Base-by-base conservation (phyloP, 2,888 invertebrate species). In the Ceraclea dissimilis region DNA sequence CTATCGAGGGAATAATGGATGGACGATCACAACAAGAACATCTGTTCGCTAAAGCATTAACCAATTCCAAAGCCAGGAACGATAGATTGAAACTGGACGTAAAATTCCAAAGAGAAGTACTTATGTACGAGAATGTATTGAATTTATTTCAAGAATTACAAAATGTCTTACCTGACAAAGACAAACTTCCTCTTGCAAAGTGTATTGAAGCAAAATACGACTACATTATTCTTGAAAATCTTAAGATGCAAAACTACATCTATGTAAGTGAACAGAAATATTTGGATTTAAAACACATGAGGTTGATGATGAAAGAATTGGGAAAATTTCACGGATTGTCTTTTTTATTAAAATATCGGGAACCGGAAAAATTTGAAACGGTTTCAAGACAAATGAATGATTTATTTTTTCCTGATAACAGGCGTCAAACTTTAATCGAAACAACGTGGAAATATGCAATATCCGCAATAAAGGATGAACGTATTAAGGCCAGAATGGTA, bases 271-370 rank as follows among this genome's bases (percentile, higher is more conserved):
- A 53, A 16, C n/a, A 20, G 26, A 51, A 58, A 16, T 63, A 64
- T 6, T 65, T 69, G 62, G 60, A 68, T 43, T 60, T 64, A 17
- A 59, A 64, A 18, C 69, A 70, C 55, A 57, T 68, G 1, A 54
- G 53, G 16, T 31, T 65, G 8, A 63, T 67, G 16, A 53, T 69
- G 19, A 59, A 61, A 10, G 66, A 66, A 48, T 66, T 67, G 46
- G 70, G 65, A 0, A 66, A 65, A 51, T 65, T 67, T 17, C 70
- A 70, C 55, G 65, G 67, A 1, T 54, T 67, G 2, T 67, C 67
- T 2, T 64, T 65, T 17, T 68, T 66, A 0, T 56, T 69, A 44
- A 65, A 62, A 20, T 61, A 67, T 46, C 62, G 65, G 47, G 52
- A 66, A 19, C 64, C 65, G 1, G 62, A 66, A 52, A 46, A 57